Base-by-base conservation (phyloP, 2,888 invertebrate species). In the Drosophila merina region DNA sequence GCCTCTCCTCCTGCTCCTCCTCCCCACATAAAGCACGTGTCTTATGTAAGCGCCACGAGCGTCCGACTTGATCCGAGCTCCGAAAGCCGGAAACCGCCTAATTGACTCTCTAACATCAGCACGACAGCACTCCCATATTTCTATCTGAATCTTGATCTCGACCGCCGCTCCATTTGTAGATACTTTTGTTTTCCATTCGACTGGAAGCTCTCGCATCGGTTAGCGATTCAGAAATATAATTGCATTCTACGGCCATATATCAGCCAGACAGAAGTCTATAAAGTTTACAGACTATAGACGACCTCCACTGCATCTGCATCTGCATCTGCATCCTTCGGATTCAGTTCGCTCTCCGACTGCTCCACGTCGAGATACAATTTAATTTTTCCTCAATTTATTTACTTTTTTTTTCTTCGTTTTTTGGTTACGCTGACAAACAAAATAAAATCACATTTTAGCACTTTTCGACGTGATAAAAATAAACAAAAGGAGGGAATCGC, bases 401-500 rank as follows among this genome's bases (percentile, higher is more conserved):
- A 68, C 58, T 45, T 57, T 48, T 57, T 8, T 44, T 68, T 55
- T 12, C 38, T 20, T 57, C 40, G 47, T 42, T 68, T 57, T 57
- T 69, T 28, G 47, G 67, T 68, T 68, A 44, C 69, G 68, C 67
- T 69, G 67, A 48, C 69, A 67, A 64, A 68, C 57, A 67, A 67
- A 67, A 67, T 67, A 55, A 57, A 68, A 67, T 57, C 57, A 69
- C 69, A 63, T 79, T 86, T 86, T 81, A 86, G 86, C 87, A 84
- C 81, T 74, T 74, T 36, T 77, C 50, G 40, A 63, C 72, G 70
- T 86, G 78, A 81, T 76, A 86, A 86, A 76, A 81, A 86, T 86
- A 84, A 80, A 78, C 69, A 86, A 77, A 52, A 36, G 30, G 36
- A 20, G 14, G 38, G 30, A 49, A 33, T 26, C 28, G 2, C n/a